Percentiles rank a stretch among this genome's conserved stretches.
phyloP scores from a whole-genome alignment of 2,797 vertebrate genomes.

The Thaleichthys pacificus region DNA sequence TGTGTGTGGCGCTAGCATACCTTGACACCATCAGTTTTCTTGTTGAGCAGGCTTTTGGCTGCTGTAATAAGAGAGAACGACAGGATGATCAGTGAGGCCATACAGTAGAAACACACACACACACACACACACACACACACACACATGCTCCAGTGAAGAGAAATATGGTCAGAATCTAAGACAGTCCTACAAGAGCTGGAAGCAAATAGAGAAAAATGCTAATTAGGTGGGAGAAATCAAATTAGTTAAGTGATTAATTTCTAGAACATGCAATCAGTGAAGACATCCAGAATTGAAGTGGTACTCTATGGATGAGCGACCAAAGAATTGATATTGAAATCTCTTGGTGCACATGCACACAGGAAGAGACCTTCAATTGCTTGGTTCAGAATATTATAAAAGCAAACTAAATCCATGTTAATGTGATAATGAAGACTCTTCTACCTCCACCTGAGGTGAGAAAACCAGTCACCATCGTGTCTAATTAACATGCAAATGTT shows the following conservation, averaged over 20 bases:
- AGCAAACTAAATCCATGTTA: not conserved
- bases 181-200: constrained; percentile 24
- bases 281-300: not conserved
- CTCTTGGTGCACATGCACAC: not conserved
- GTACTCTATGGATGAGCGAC: not conserved
- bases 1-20: constrained; percentile 69
- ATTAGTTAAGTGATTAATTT: constrained; percentile 30
- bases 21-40: constrained; percentile 92
- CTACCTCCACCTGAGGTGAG: not conserved
- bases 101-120: not conserved
- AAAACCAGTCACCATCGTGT: not conserved
- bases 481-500: constrained; percentile 38
- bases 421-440: not conserved
- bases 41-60: constrained; percentile 91
- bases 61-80: constrained; percentile 71
- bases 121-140: constrained; percentile 2
- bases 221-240: constrained; percentile 42
- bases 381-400: not conserved
- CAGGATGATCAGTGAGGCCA: constrained; percentile 32
- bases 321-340: not conserved
- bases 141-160: constrained; percentile 10
- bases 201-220: constrained; percentile 38
- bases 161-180: constrained; percentile 25
- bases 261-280: not conserved
- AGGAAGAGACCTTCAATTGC: not conserved